A percentile compares a stretch with the other conserved stretches of the same genome.
These are phyloP conservation scores for Synaphobranchus kaupii DNA, from an alignment of 2,797 vertebrate genomes.

Conservation along the genomic window DNA sequence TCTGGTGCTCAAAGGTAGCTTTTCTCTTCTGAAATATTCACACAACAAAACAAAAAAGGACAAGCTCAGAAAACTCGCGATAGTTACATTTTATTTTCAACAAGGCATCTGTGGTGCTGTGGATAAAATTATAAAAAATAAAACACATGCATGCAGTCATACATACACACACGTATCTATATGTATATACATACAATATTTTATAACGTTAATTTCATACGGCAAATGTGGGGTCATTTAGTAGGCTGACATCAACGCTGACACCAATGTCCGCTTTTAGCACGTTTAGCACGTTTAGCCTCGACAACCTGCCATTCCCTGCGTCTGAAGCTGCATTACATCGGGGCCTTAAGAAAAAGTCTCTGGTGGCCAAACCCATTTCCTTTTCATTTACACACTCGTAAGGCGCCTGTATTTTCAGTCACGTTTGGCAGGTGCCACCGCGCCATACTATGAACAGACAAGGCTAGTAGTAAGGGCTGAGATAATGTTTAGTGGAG, in stretches of 20 bases:
- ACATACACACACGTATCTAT: not conserved
- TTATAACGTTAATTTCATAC: not conserved
- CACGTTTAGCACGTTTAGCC: too few relatives aligned
- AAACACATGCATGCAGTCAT: not conserved
- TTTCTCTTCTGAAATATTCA: not conserved
- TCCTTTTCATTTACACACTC: slow-evolving; percentile 11
- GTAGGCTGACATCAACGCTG: not conserved
- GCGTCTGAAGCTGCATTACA: not conserved
- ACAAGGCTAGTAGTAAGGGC: not conserved
- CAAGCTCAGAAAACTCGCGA: not conserved
- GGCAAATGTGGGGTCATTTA: not conserved
- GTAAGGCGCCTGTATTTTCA: not conserved
- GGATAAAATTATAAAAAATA: not conserved
- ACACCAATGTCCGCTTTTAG: not conserved
- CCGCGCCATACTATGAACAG: not conserved
- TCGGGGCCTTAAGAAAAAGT: not conserved
- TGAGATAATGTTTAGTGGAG: not conserved
- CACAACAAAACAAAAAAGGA: not conserved
- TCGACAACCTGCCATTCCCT: not conserved
- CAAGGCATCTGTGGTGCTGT: not conserved
- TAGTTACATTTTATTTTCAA: not conserved
- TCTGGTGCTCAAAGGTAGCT: not conserved
- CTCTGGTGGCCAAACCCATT: slow-evolving; percentile 6
- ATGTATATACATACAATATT: not conserved
- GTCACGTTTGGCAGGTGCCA: not conserved